Evolutionary conservation across 2,113 vertebrate genomes (phyloP), one percentile per base, ranked within the genome.

Genomic region (Aldabrachelys gigantea): DNA sequence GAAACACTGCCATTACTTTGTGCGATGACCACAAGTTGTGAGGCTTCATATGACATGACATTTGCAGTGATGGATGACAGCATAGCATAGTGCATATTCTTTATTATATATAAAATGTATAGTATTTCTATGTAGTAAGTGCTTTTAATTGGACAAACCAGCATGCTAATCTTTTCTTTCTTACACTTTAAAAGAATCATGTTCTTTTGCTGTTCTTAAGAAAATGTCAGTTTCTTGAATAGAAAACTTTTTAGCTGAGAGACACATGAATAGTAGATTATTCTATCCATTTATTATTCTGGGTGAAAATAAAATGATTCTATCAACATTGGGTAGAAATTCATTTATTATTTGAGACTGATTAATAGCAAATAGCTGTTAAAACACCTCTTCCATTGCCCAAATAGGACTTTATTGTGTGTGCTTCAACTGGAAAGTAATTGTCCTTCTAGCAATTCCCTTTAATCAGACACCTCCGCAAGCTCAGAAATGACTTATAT

Each of bases 151-250:
- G 0, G 13, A 59, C 2, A 7, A 69, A 2, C 2, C 13, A 44
- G 38, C 41, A 17, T 3, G 2, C n/a, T 84, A 4, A 38, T 85
- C 12, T 72, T 31, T 41, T 79, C 53, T 0, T 56, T 81, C 29
- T 35, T 79, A 88, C 31, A 16, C 38, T 56, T 7, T 44, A 85
- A 29, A 78, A 87, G 29, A 80, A 75, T 5, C 2, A 12, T 76
- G 72, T 24, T 44, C 38, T 76, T 76, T 76, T 44, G 41, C 11
- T 44, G 21, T 76, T 76, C 21, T 76, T 76, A 76, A 76, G 38
- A 76, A 76, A 44, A 76, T 44, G 41, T 44, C 72, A 41, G 41
- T 76, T 24, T 41, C 41, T 24, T 14, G 25, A 44, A 76, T 76
- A 76, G 72, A 76, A 76, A 76, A 76, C 17, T 25, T 76, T 44